These are phyloP conservation scores for Calypte anna DNA, from an alignment of 2,113 vertebrate species.

Conservation along the genomic window DNA sequence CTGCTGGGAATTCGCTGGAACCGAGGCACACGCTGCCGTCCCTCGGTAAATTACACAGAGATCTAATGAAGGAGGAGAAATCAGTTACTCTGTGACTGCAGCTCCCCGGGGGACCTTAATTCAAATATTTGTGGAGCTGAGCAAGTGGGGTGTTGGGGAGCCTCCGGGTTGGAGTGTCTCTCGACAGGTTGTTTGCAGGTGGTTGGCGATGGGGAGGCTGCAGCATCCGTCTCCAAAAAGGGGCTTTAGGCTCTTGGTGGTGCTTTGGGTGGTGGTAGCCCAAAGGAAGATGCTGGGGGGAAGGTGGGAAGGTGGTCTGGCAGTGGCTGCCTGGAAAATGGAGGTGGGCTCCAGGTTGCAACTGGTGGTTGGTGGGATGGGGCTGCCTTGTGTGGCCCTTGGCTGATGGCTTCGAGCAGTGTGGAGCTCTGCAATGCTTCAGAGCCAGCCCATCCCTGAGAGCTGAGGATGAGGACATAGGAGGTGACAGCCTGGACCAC, in stretches of 20 bases:
- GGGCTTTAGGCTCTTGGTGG: neutral
- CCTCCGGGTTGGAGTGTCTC: slow-evolving; percentile 27
- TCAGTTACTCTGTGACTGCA: slow-evolving; percentile 71
- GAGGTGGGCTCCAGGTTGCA: neutral
- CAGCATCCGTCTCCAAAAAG: neutral
- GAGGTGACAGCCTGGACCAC: neutral
- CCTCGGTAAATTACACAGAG: slow-evolving; percentile 74
- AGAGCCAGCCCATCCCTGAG: fast-evolving
- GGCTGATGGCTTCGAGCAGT: neutral
- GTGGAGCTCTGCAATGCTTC: neutral
- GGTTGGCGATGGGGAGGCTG: neutral
- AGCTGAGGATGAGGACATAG: neutral
- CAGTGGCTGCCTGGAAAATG: neutral
- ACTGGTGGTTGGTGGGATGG: neutral
- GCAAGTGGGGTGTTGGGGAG: slow-evolving; percentile 66
- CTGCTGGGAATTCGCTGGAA: slow-evolving; percentile 70
- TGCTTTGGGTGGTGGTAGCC: neutral
- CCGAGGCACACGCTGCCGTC: slow-evolving; percentile 61
- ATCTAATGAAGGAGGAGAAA: slow-evolving; percentile 76
- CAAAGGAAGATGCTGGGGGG: neutral
- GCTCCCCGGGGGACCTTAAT: slow-evolving; percentile 71
- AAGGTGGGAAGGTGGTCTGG: neutral
- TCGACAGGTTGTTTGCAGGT: slow-evolving; percentile 53
- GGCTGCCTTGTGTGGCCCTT: fast-evolving
- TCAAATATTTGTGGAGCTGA: slow-evolving; percentile 76